Evolutionary conservation across 1,140 invertebrate species (phyloP).

Genomic region (Dreissena polymorpha): DNA sequence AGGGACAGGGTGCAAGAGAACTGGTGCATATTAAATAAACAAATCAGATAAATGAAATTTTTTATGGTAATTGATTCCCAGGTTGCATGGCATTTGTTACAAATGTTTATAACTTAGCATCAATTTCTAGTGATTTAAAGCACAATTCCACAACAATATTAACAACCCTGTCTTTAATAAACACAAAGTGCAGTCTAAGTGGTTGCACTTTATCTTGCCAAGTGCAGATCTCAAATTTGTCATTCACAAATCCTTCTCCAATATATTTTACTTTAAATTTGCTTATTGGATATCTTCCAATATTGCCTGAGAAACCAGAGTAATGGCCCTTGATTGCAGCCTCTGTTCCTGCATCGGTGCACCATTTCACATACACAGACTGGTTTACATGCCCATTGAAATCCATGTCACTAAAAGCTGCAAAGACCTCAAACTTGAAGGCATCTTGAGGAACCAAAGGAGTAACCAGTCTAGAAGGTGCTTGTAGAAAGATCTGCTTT

Average conservation of each 20-base stretch:
- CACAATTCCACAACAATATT: slow-evolving; percentile 26
- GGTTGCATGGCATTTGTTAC: no score
- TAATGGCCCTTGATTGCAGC: slow-evolving; percentile 47
- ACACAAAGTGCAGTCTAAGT: slow-evolving; percentile 28
- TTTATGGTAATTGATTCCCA: no score
- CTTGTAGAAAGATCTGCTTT: neutral
- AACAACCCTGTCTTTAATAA: slow-evolving; percentile 20
- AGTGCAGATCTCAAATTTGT: slow-evolving; percentile 26
- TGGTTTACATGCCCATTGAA: slow-evolving; percentile 51
- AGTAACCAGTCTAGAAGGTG: neutral
- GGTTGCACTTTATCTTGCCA: slow-evolving; percentile 30
- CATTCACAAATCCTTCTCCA: slow-evolving; percentile 35
- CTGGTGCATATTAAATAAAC: no score
- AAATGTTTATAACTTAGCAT: slow-evolving; percentile 13
- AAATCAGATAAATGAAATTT: no score
- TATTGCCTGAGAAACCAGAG: slow-evolving; percentile 31
- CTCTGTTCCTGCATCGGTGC: slow-evolving; percentile 39
- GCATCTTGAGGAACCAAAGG: slow-evolving; percentile 30
- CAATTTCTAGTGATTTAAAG: slow-evolving; percentile 8
- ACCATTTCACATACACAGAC: slow-evolving; percentile 49
- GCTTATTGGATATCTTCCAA: slow-evolving; percentile 26
- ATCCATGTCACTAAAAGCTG: slow-evolving; percentile 44
- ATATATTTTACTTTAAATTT: slow-evolving; percentile 37
- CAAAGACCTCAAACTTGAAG: slow-evolving; percentile 17
- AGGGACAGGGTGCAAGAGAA: no score